Evolutionary conservation across 2,888 invertebrate genomes (phyloP).

Genomic region (Priocnemis perturbator): DNA sequence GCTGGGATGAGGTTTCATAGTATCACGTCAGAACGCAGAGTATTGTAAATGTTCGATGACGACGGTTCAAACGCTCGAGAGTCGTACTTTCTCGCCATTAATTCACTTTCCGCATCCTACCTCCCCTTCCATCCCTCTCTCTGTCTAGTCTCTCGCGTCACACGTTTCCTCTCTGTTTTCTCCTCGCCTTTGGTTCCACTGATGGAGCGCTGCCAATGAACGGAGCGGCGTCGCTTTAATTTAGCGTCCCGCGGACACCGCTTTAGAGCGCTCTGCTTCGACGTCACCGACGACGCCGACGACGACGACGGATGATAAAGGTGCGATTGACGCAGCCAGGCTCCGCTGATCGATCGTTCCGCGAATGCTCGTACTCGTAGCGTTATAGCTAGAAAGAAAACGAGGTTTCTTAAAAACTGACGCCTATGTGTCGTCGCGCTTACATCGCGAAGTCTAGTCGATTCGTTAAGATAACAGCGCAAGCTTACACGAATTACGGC

Average conservation of each 20-base stretch:
- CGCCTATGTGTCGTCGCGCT: no score
- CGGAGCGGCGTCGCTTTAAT: slow-evolving; percentile 49
- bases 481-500: no score
- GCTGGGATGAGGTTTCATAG: no score
- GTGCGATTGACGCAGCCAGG: slow-evolving; percentile 19
- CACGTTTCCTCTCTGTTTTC: neutral
- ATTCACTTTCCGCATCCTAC: neutral
- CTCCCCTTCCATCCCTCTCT: slow-evolving; percentile 35
- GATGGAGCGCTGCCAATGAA: slow-evolving; percentile 51
- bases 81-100: no score
- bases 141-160: slow-evolving; percentile 22
- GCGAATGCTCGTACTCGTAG: neutral
- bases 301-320: slow-evolving; percentile 14
- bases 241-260: slow-evolving; percentile 36
- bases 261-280: neutral
- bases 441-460: no score
- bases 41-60: no score
- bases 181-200: slow-evolving; percentile 33
- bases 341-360: slow-evolving; percentile 28
- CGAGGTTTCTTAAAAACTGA: no score
- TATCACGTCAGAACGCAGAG: no score
- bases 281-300: slow-evolving; percentile 9
- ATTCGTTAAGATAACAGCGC: no score
- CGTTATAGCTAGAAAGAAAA: no score
- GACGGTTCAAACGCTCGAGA: no score